Evolutionary conservation across 2,797 vertebrate species (phyloP).

Genomic region (Malacoctenus gilli): DNA sequence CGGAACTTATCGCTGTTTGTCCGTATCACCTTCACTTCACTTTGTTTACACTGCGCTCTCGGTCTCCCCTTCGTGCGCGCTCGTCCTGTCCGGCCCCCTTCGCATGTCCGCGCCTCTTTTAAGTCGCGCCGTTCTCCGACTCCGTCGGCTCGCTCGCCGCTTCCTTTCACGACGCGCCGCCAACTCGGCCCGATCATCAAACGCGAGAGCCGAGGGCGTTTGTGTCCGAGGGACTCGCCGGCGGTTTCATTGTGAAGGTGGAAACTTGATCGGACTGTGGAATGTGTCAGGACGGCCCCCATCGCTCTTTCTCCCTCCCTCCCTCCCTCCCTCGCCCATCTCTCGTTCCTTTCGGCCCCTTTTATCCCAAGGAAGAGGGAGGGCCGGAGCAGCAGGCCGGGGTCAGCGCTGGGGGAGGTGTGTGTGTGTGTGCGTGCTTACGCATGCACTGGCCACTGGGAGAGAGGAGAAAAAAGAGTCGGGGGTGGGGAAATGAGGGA

Average conservation of each 20-base stretch:
- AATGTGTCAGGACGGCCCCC: slow-evolving; percentile 73
- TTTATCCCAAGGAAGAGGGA: slow-evolving; percentile 77
- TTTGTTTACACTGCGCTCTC: slow-evolving; percentile 15
- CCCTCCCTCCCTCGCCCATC: slow-evolving; percentile 1
- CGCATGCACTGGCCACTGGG: slow-evolving; percentile 41
- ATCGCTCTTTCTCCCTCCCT: slow-evolving; percentile 3
- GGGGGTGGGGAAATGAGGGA: slow-evolving; percentile 35
- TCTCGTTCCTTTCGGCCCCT: slow-evolving; percentile 45
- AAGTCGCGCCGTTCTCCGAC: neutral
- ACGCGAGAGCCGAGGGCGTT: slow-evolving; percentile 4
- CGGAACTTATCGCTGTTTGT: slow-evolving; percentile 3
- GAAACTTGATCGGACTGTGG: slow-evolving; percentile 78
- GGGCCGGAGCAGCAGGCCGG: slow-evolving; percentile 67
- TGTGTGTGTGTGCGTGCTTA: slow-evolving; percentile 37
- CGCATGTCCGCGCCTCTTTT: neutral
- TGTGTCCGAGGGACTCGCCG: slow-evolving; percentile 25
- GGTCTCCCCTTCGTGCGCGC: slow-evolving; percentile 6
- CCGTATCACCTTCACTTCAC: slow-evolving; percentile 7
- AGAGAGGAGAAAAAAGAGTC: slow-evolving; percentile 21
- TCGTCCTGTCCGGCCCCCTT: neutral
- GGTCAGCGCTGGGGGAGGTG: slow-evolving; percentile 72
- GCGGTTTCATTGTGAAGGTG: slow-evolving; percentile 63
- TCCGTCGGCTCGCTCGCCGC: neutral
- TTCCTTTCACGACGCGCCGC: neutral
- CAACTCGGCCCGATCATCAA: neutral